Evolutionary conservation across 2,888 invertebrate species (phyloP).

Genomic region (Eucera pruinosa): DNA sequence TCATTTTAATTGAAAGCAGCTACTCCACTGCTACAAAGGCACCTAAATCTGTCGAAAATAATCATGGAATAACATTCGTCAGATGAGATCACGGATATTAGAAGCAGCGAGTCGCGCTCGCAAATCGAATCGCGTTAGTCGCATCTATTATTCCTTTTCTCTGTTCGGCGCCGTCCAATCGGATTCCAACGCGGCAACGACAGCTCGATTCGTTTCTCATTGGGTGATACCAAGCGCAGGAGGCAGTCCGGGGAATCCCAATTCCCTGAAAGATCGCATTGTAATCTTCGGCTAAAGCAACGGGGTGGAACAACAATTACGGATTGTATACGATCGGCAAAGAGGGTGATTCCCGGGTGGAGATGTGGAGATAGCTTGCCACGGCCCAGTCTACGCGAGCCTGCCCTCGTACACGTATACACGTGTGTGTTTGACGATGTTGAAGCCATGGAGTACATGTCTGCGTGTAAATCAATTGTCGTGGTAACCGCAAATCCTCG

Average conservation of each 20-base stretch:
- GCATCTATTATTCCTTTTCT: conserved; percentile 69
- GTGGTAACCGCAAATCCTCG: conserved; percentile 77
- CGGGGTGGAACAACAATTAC: conserved; percentile 76
- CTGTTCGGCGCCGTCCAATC: conserved; percentile 57
- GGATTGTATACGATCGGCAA: conserved; percentile 72
- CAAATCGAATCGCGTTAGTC: conserved; percentile 67
- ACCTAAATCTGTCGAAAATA: conserved; percentile 16
- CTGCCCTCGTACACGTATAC: conserved; percentile 14
- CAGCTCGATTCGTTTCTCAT: conserved; percentile 72
- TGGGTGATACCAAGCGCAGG: conserved; percentile 43
- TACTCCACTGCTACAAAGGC: neutral
- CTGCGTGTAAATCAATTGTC: conserved; percentile 79
- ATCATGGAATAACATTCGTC: conserved; percentile 42
- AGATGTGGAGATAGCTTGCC: conserved; percentile 57
- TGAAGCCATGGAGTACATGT: conserved; percentile 47
- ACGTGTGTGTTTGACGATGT: conserved; percentile 24
- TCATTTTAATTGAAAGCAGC: neutral
- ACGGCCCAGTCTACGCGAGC: conserved; percentile 35
- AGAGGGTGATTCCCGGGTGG: conserved; percentile 65
- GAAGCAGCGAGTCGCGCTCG: conserved; percentile 32
- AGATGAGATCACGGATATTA: conserved; percentile 51
- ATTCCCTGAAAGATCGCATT: conserved; percentile 75
- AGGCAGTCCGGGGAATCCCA: conserved; percentile 64
- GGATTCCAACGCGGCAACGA: conserved; percentile 67
- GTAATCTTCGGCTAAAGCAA: conserved; percentile 76